Conservation (phyloP, 2,113 vertebrate genomes). For the Crypturellus undulatus region DNA sequence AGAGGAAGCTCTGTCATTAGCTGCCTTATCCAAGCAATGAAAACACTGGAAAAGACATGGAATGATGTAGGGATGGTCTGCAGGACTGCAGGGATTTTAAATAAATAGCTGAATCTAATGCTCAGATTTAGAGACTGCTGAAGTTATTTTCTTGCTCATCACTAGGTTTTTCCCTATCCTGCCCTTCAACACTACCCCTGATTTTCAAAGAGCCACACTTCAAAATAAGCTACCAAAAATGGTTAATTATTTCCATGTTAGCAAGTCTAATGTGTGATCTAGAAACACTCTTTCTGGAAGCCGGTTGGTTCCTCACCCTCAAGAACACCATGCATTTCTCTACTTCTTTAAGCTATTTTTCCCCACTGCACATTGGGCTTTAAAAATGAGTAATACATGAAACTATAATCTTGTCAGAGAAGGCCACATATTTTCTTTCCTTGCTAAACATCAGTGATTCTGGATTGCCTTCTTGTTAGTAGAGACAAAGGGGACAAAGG, state of each 20-base stretch:
- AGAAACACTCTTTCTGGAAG: neutral
- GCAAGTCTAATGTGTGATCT: neutral
- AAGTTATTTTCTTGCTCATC: neutral
- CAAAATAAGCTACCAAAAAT: neutral
- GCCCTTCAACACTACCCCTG: neutral
- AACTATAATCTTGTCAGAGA: neutral
- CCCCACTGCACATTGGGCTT: neutral
- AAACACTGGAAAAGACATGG: neutral
- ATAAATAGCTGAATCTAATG: neutral
- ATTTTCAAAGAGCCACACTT: neutral
- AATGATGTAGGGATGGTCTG: neutral
- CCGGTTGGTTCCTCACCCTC: neutral
- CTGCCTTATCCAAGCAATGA: neutral
- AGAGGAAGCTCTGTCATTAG: neutral
- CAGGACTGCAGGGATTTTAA: neutral
- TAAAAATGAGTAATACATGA: neutral
- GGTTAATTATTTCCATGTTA: neutral
- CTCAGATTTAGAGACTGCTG: neutral
- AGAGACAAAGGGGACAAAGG: neutral
- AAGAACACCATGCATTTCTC: neutral
- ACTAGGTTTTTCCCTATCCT: neutral
- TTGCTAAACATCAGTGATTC: neutral
- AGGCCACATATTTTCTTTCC: neutral
- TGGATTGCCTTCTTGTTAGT: neutral
- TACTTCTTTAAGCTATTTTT: neutral